Conservation (phyloP, 2,797 vertebrate species). For the Heterohyrax brucei region DNA sequence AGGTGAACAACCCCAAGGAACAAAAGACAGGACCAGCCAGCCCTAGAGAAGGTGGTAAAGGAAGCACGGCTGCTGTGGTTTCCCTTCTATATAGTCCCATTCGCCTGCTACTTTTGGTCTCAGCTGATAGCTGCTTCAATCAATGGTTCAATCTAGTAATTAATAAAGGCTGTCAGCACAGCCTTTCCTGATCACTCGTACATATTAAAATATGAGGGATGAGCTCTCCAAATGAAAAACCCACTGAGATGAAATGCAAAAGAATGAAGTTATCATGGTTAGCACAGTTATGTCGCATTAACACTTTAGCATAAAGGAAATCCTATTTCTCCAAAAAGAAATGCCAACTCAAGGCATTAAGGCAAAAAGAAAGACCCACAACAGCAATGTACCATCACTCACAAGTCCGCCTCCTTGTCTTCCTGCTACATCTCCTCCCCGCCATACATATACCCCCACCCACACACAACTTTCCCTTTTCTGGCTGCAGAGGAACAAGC, state of each 20-base stretch:
- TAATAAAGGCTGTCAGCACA: neutral
- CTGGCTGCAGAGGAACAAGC: neutral
- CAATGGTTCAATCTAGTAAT: neutral
- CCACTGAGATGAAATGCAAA: constrained; percentile 13
- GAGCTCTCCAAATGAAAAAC: constrained; percentile 28
- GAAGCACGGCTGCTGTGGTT: neutral
- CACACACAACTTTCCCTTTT: neutral
- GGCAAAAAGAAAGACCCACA: neutral
- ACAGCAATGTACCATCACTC: neutral
- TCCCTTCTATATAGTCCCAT: neutral
- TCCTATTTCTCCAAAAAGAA: neutral
- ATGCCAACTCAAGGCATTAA: neutral
- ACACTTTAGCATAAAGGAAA: neutral
- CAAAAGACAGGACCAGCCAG: neutral
- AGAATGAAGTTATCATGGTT: neutral
- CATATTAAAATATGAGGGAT: constrained; percentile 22
- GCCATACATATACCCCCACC: neutral
- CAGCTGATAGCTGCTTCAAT: constrained; percentile 22
- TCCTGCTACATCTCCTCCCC: neutral
- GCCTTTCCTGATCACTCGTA: constrained; percentile 12
- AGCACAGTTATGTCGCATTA: neutral
- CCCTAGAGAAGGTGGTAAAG: neutral
- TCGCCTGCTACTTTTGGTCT: constrained; percentile 18
- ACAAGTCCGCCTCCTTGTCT: neutral
- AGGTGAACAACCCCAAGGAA: neutral